Conservation (phyloP, 2,113 vertebrate species). For the Hypanus sabinus region DNA sequence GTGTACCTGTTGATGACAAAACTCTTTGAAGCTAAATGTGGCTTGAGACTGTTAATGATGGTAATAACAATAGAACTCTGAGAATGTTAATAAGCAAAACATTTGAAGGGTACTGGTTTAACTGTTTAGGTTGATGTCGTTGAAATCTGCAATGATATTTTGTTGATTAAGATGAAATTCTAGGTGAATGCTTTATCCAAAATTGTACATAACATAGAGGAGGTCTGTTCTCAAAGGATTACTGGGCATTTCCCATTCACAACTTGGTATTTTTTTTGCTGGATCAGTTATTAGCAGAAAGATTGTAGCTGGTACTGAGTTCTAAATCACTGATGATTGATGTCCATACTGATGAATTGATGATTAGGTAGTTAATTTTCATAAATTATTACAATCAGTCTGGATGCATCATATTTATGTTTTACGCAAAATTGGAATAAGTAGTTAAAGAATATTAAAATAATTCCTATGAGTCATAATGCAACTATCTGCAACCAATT, state of each 20-base stretch:
- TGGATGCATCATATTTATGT: not conserved
- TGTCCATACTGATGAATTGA: not conserved
- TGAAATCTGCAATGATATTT: not conserved
- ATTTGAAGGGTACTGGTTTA: not conserved
- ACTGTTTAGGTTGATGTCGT: not conserved
- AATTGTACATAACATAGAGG: not conserved
- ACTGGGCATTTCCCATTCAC: not conserved
- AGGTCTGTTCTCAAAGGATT: not conserved
- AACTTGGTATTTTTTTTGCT: not conserved
- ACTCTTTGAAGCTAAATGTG: not conserved
- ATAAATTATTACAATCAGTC: not conserved
- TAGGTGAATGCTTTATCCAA: not conserved
- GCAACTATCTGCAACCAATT: constrained; percentile 1
- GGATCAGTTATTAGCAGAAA: not conserved
- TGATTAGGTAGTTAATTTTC: not conserved
- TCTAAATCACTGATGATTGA: not conserved
- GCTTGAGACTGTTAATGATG: not conserved
- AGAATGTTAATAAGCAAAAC: not conserved
- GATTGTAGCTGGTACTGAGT: not conserved
- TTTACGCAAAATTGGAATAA: not conserved
- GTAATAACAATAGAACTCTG: not conserved
- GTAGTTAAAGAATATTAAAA: not conserved
- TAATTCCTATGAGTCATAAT: not conserved
- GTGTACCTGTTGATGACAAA: not conserved
- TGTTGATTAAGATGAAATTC: not conserved